phyloP scores from a whole-genome alignment of 1,140 invertebrate species.

The Drosophila sp. region DNA sequence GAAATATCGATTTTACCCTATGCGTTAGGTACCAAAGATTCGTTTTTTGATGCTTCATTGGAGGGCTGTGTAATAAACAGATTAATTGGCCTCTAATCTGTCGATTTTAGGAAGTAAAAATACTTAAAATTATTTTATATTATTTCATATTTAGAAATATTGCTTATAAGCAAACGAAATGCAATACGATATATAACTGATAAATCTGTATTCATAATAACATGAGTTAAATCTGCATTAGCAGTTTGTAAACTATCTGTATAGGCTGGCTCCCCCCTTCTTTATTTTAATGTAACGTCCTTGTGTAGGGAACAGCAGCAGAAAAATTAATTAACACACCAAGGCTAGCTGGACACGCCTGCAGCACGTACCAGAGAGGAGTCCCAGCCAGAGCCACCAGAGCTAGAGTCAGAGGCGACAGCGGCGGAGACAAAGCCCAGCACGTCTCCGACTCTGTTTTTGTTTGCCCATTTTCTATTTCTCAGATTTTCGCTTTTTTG shows the following conservation, averaged over 20 bases:
- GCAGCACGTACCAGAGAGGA: slow-evolving; percentile 54
- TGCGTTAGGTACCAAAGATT: no score
- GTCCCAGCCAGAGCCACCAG: slow-evolving; percentile 19
- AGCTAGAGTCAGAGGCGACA: slow-evolving; percentile 20
- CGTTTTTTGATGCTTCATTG: no score
- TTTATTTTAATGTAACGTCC: background rate
- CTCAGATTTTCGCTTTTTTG: slow-evolving; percentile 59
- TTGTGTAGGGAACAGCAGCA: slow-evolving; percentile 33
- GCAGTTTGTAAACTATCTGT: background rate
- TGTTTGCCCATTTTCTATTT: slow-evolving; percentile 59
- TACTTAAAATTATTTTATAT: no score
- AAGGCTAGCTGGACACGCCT: slow-evolving; percentile 53
- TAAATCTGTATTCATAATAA: no score
- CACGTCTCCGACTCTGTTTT: slow-evolving; percentile 33
- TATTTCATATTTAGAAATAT: no score
- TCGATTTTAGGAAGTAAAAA: no score
- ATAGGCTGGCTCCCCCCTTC: background rate
- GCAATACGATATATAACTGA: no score
- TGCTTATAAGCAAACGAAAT: no score
- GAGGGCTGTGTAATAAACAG: no score
- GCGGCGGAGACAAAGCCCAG: slow-evolving; percentile 37
- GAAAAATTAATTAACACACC: slow-evolving; percentile 65
- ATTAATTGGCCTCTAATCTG: no score
- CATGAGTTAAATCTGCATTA: no score
- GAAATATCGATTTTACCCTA: no score